Percentiles rank a stretch among this genome's conserved stretches.
phyloP scores from a whole-genome alignment of 2,797 vertebrate genomes.

The Neostethus bicornis region DNA sequence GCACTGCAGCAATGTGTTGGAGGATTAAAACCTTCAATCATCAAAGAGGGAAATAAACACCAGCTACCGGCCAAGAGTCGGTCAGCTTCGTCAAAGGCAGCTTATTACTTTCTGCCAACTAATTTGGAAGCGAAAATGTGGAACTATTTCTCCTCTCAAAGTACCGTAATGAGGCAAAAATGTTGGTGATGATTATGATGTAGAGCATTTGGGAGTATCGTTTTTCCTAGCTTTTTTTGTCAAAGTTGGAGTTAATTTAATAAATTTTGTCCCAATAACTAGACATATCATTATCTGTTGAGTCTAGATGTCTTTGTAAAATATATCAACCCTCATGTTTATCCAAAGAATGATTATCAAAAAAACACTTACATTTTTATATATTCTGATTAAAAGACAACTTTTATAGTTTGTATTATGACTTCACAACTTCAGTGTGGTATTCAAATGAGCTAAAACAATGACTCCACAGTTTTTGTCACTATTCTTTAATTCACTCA shows the following conservation, averaged over 20 bases:
- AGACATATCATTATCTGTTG: slow-evolving; percentile 5
- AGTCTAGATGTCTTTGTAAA: slow-evolving; percentile 12
- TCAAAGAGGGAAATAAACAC: slow-evolving; percentile 42
- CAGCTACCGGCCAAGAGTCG: slow-evolving; percentile 50
- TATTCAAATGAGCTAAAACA: too few species aligned
- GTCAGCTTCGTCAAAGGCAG: slow-evolving; percentile 46
- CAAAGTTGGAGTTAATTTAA: slow-evolving; percentile 17
- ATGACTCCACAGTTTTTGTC: too few species aligned
- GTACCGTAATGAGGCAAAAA: slow-evolving; percentile 16
- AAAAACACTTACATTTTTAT: too few species aligned
- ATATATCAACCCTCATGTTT: neutral
- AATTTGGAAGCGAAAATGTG: slow-evolving; percentile 34
- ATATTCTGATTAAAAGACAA: too few species aligned
- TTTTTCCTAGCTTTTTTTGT: slow-evolving; percentile 4
- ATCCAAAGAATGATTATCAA: too few species aligned
- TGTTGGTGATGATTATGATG: neutral
- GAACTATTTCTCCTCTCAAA: slow-evolving; percentile 30
- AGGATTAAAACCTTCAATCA: slow-evolving; percentile 48
- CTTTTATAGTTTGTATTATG: neutral
- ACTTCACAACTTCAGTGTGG: neutral
- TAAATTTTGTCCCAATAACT: slow-evolving; percentile 12
- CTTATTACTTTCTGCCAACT: slow-evolving; percentile 48
- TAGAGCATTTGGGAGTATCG: neutral
- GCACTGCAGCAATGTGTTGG: slow-evolving; percentile 53
- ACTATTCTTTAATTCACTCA: too few species aligned